These are phyloP conservation scores for Drosophila birchii DNA, from an alignment of 2,888 invertebrate species.

Conservation along the genomic window DNA sequence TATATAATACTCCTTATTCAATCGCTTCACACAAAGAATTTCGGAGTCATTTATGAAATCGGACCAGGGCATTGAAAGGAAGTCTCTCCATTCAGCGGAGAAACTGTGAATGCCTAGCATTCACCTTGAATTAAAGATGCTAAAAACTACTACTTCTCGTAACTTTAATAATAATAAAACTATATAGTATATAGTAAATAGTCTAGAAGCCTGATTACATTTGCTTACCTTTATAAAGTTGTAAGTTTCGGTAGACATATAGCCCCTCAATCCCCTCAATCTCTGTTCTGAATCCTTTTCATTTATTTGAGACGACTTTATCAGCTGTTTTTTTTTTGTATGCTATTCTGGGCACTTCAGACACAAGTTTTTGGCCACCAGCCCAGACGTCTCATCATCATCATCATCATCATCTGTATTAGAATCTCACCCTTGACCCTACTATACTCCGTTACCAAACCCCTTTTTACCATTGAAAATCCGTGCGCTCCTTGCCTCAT, in stretches of 20 bases:
- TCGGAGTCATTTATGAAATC: slow-evolving; percentile 29
- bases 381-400: slow-evolving; percentile 36
- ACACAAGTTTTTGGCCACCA: slow-evolving; percentile 29
- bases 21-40: slow-evolving; percentile 4
- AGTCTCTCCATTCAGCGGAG: slow-evolving; percentile 1
- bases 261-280: neutral
- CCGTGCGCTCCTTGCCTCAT: neutral
- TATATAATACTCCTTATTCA: slow-evolving; percentile 20
- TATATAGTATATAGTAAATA: neutral
- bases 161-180: neutral
- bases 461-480: slow-evolving; percentile 6
- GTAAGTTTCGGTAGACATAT: neutral
- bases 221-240: neutral
- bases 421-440: slow-evolving; percentile 32
- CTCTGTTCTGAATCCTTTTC: slow-evolving; percentile 1
- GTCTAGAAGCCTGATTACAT: neutral
- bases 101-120: neutral
- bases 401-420: slow-evolving; percentile 16
- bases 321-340: slow-evolving; percentile 4
- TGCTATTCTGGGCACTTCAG: slow-evolving; percentile 14
- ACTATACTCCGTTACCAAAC: neutral
- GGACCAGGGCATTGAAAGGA: slow-evolving; percentile 8
- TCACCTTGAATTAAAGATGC: slow-evolving; percentile 30
- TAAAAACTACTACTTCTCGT: neutral
- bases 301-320: slow-evolving; percentile 26